phyloP scores from a whole-genome alignment of 1,140 invertebrate species.

The Neelides sp. region DNA sequence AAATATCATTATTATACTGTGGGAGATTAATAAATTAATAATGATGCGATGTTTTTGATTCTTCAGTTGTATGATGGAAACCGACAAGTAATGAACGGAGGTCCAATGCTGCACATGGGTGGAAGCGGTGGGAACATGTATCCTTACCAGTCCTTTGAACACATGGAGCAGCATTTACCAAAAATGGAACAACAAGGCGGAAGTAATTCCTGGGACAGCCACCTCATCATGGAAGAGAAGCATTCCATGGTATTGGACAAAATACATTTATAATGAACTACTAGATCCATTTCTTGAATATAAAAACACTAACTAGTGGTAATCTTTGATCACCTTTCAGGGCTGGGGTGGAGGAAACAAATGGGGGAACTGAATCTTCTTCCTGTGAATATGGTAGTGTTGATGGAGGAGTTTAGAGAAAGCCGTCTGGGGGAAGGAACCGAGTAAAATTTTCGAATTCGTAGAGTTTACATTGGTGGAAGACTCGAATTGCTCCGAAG shows the following conservation, averaged over 20 bases:
- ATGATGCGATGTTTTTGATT: not conserved
- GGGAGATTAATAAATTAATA: no score
- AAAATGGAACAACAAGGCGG: slow-evolving; percentile 12
- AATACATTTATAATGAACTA: not conserved
- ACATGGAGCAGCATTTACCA: slow-evolving; percentile 14
- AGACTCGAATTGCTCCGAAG: no score
- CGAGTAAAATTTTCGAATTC: no score
- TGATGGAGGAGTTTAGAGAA: no score
- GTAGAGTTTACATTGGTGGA: no score
- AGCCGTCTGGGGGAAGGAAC: no score
- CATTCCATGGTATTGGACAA: slow-evolving; percentile 13
- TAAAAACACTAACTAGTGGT: no score
- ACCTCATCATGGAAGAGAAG: slow-evolving; percentile 24
- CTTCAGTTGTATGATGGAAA: slow-evolving; percentile 18
- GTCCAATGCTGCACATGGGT: slow-evolving; percentile 25
- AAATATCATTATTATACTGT: no score
- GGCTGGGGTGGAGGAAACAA: slow-evolving; percentile 9
- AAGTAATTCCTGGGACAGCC: slow-evolving; percentile 15
- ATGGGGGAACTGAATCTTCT: slow-evolving; percentile 10
- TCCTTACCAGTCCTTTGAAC: no score
- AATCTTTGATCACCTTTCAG: no score
- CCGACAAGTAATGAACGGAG: slow-evolving; percentile 25
- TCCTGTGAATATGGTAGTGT: no score
- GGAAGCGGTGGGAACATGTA: not conserved
- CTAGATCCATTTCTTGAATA: not conserved